Evolutionary conservation across 1,140 invertebrate genomes (phyloP).

Genomic region (Trichonephila clavata): DNA sequence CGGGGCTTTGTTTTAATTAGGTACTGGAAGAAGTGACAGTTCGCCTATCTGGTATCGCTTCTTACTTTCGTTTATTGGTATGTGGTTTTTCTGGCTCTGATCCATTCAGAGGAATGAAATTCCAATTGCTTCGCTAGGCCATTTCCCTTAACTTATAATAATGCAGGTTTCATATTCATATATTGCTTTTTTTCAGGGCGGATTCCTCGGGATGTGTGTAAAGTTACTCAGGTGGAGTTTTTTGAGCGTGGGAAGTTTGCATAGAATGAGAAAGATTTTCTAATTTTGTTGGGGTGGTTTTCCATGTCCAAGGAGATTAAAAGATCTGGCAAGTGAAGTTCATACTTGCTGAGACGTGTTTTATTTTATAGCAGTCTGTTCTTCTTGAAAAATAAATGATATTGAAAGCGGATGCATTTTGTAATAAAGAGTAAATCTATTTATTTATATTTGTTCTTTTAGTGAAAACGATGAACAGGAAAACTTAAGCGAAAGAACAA

Average conservation of each 20-base stretch:
- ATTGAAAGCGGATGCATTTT: too few relatives aligned
- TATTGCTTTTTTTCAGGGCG: not conserved
- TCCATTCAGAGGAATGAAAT: constrained; percentile 22
- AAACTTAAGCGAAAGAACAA: too few relatives aligned
- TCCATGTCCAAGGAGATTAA: too few relatives aligned
- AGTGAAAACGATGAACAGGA: too few relatives aligned
- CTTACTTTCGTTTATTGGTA: constrained; percentile 63
- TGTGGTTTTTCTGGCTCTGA: constrained; percentile 52
- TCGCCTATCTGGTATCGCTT: constrained; percentile 55
- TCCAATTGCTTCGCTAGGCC: constrained; percentile 7
- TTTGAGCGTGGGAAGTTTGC: constrained; percentile 12
- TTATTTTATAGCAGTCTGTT: too few relatives aligned
- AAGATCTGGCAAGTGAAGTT: too few relatives aligned
- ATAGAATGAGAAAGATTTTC: not conserved
- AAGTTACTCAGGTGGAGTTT: not conserved
- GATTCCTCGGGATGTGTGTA: not conserved
- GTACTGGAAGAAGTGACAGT: constrained; percentile 47
- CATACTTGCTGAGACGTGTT: too few relatives aligned
- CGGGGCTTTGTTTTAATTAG: constrained; percentile 70
- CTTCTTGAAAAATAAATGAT: too few relatives aligned
- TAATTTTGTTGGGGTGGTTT: not conserved
- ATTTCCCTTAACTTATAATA: not conserved
- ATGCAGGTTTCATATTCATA: constrained; percentile 2
- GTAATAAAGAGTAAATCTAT: too few relatives aligned
- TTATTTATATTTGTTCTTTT: too few relatives aligned